Conservation (phyloP, 2,797 vertebrate species). For the Anguilla anguilla region DNA sequence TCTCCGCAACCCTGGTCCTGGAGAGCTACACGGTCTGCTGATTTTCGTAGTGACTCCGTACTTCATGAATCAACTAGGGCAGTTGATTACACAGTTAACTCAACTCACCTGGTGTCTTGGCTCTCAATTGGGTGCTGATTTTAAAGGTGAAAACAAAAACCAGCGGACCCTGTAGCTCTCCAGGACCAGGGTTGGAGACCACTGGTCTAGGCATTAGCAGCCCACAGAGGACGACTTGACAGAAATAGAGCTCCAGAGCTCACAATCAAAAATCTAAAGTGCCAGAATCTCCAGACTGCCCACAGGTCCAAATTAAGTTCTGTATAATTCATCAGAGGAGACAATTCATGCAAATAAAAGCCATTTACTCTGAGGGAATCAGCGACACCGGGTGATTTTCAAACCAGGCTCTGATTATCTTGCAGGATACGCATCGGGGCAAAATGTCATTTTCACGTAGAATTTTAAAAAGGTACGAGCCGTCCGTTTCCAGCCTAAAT, state of each 20-base stretch:
- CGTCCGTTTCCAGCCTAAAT: background rate
- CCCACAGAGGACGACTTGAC: background rate
- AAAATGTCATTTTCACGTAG: background rate
- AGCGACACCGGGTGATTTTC: background rate
- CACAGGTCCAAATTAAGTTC: background rate
- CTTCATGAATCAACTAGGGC: no score
- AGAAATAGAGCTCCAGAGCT: background rate
- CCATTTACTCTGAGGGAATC: background rate
- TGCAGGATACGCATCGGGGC: background rate
- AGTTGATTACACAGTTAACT: no score
- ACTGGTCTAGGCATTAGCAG: no score
- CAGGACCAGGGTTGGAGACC: no score
- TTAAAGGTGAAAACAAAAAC: no score
- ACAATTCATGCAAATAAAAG: background rate
- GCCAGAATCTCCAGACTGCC: background rate
- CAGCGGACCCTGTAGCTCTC: no score
- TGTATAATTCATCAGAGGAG: background rate
- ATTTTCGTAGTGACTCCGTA: no score
- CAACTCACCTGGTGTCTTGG: no score
- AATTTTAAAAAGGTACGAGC: background rate
- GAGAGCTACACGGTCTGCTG: no score
- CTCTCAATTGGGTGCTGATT: no score
- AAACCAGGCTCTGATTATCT: background rate
- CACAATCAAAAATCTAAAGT: background rate
- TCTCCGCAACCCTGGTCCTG: no score